phyloP scores from a whole-genome alignment of 2,113 vertebrate species.

The Morone saxatilis region DNA sequence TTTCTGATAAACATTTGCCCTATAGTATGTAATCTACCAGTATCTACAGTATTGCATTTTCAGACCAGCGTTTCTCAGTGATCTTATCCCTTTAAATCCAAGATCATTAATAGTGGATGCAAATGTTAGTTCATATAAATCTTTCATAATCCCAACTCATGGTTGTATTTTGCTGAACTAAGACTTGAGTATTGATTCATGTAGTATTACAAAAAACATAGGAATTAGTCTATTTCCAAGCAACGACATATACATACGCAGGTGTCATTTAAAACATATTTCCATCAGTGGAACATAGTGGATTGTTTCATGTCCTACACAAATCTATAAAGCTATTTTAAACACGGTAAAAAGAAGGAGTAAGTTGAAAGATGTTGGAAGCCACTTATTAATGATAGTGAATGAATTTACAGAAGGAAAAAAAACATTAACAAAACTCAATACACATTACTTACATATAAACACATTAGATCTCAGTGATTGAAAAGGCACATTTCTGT shows the following conservation, averaged over 20 bases:
- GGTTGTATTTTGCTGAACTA: constrained; percentile 42
- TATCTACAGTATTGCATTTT: constrained; percentile 30
- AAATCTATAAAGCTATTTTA: constrained; percentile 60
- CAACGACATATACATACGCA: constrained; percentile 38
- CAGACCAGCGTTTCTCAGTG: constrained; percentile 14
- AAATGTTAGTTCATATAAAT: constrained; percentile 30
- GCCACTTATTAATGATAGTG: constrained; percentile 68
- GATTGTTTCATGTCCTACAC: constrained; percentile 32
- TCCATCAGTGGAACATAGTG: constrained; percentile 43
- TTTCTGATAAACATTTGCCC: constrained; percentile 44
- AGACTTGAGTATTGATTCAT: constrained; percentile 23
- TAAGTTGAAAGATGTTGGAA: constrained; percentile 50
- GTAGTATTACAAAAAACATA: constrained; percentile 41
- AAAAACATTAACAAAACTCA: constrained; percentile 7
- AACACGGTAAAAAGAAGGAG: constrained; percentile 39
- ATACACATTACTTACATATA: constrained; percentile 9
- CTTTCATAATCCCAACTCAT: constrained; percentile 62
- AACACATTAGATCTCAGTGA: constrained; percentile 23
- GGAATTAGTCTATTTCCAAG: constrained; percentile 29
- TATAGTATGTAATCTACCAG: constrained; percentile 19
- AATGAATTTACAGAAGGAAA: constrained; percentile 2
- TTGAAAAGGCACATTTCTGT: constrained; percentile 70
- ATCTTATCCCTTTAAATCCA: constrained; percentile 39
- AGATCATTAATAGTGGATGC: constrained; percentile 20
- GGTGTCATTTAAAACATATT: constrained; percentile 52